Evolutionary conservation across 2,888 invertebrate species (phyloP).

Genomic region (Asteroscopus sphinx): DNA sequence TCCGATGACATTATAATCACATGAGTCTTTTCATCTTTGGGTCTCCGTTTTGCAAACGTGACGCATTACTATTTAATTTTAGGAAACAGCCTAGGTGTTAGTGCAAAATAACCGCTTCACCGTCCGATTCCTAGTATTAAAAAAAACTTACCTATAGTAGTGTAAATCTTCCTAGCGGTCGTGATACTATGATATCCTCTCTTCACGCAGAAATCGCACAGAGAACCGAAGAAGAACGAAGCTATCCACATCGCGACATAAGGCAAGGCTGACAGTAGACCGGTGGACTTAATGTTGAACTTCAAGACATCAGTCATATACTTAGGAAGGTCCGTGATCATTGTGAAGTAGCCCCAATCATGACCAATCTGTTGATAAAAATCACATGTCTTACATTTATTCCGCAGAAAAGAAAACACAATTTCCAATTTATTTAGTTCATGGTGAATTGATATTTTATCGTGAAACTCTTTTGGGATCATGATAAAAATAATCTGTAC

Average conservation of each 20-base stretch:
- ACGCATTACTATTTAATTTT: too few relatives aligned
- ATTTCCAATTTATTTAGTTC: conserved; percentile 25
- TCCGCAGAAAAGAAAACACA: not conserved
- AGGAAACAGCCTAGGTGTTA: too few relatives aligned
- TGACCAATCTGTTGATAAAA: conserved; percentile 89
- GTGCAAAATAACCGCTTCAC: too few relatives aligned
- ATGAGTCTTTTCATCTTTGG: too few relatives aligned
- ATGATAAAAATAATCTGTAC: conserved; percentile 20
- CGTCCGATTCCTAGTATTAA: too few relatives aligned
- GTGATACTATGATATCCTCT: conserved; percentile 88
- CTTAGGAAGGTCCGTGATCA: conserved; percentile 92
- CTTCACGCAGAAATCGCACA: conserved; percentile 92
- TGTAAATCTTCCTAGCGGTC: conserved; percentile 91
- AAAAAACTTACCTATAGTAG: conserved; percentile 92
- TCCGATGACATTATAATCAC: too few relatives aligned
- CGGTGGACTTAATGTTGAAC: conserved; percentile 91
- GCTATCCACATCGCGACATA: conserved; percentile 92
- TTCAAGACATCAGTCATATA: conserved; percentile 92
- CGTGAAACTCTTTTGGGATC: not conserved
- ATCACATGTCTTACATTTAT: not conserved
- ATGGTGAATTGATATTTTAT: conserved; percentile 17
- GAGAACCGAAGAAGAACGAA: conserved; percentile 90
- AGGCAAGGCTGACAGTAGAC: conserved; percentile 91
- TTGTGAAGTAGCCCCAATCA: conserved; percentile 93
- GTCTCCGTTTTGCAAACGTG: too few relatives aligned